A percentile compares a stretch with the other conserved stretches of the same genome.
Conservation (phyloP, 2,113 vertebrate genomes). For the Apistogramma diplotaenia region DNA sequence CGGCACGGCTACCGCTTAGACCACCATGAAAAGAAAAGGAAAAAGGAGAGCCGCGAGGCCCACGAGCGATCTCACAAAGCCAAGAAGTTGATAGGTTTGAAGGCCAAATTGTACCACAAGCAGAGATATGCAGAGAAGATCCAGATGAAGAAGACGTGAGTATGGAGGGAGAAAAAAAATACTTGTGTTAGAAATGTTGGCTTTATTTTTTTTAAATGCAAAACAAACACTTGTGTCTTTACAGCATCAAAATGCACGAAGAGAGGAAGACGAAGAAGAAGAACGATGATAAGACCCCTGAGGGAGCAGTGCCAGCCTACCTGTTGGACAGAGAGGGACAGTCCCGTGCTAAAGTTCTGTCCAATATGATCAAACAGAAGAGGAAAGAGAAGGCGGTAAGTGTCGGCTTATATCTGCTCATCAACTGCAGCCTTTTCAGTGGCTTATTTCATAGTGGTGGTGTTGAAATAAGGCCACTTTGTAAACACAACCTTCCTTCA, state of each 20-base stretch:
- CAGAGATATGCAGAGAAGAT: slow-evolving; percentile 97
- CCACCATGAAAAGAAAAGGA: slow-evolving; percentile 93
- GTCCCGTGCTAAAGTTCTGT: slow-evolving; percentile 92
- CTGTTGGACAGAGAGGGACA: slow-evolving; percentile 95
- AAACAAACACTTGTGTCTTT: not conserved
- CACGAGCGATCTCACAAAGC: slow-evolving; percentile 95
- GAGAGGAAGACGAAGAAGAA: slow-evolving; percentile 95
- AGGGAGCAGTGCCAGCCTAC: slow-evolving; percentile 94
- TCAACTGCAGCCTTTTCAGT: not conserved
- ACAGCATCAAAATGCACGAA: slow-evolving; percentile 97
- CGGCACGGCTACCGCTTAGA: slow-evolving; percentile 95
- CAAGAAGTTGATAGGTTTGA: slow-evolving; percentile 94
- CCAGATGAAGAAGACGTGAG: slow-evolving; percentile 99
- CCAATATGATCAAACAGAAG: slow-evolving; percentile 99
- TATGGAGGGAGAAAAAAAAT: not conserved
- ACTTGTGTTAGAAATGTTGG: not conserved
- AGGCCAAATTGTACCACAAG: slow-evolving; percentile 97
- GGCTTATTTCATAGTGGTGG: not conserved
- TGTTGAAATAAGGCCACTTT: not conserved
- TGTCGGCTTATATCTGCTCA: not conserved
- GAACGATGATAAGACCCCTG: slow-evolving; percentile 92
- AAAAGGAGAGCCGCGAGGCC: slow-evolving; percentile 93
- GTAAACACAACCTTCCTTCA: not conserved
- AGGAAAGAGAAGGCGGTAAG: slow-evolving; percentile 98
- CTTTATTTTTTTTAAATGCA: not conserved